These are phyloP conservation scores for Platyrinchus mystaceus DNA, from an alignment of 2,797 vertebrate genomes.

Conservation along the genomic window DNA sequence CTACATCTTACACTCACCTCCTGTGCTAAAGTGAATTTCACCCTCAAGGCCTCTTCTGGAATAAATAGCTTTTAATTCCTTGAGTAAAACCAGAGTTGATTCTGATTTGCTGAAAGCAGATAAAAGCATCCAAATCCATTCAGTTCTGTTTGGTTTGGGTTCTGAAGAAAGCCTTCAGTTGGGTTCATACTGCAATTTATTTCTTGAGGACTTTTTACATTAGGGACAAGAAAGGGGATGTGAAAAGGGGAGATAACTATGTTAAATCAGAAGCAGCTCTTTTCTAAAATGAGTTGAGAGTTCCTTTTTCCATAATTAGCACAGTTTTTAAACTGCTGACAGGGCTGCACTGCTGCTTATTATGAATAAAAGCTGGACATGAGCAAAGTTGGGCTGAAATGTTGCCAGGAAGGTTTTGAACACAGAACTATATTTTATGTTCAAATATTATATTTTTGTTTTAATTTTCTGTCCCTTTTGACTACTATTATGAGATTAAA, in stretches of 20 bases:
- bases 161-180: conserved; percentile 50
- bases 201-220: conserved; percentile 37
- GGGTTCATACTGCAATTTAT: conserved; percentile 43
- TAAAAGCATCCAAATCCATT: conserved; percentile 37
- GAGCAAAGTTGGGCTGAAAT: conserved; percentile 20
- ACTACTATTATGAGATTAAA: conserved; percentile 67
- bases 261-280: conserved; percentile 44
- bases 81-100: conserved; percentile 9
- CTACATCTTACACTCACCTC: neutral
- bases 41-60: conserved; percentile 15
- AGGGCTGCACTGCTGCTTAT: neutral
- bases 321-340: conserved; percentile 20
- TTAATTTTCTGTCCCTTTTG: conserved; percentile 58
- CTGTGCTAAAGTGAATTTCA: neutral
- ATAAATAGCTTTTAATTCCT: conserved; percentile 25
- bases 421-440: conserved; percentile 43
- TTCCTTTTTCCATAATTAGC: conserved; percentile 45
- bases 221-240: conserved; percentile 19
- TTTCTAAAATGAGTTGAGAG: conserved; percentile 8
- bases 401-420: conserved; percentile 46
- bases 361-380: conserved; percentile 47
- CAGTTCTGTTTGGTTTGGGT: conserved; percentile 56
- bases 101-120: conserved; percentile 35
- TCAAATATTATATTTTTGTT: conserved; percentile 61
- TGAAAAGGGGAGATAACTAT: conserved; percentile 31